Base-by-base conservation (phyloP, 2,113 vertebrate genomes). In the Tenebrosternarchus preto region DNA sequence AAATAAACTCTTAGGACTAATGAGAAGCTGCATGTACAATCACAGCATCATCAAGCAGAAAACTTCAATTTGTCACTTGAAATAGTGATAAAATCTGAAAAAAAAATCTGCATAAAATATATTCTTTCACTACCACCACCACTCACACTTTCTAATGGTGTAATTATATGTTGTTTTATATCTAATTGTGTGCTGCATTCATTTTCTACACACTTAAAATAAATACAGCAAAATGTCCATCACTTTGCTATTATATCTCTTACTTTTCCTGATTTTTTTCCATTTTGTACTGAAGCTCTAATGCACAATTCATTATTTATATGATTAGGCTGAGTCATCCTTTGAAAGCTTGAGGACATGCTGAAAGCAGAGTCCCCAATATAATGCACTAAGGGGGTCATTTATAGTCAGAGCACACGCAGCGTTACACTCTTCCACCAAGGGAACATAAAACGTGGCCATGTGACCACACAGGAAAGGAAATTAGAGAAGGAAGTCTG, bases 351-450 rank as follows among this genome's bases (percentile, higher is more conserved):
- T 76, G 29, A 60, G 66, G 77, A 75, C 57, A 79, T 24, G 56
- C 60, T 79, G 56, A 79, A 79, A 71, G 77, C 77, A 6, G 7
- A 6, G 56, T 59, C 77, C 39, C 36, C 67, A n/a, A 43, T 56
- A 80, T 79, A 76, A 80, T 80, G 77, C 72, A 80, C 78, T 69
- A 76, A 80, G 57, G 66, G 73, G 46, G 67, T 76, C 67, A 80
- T 83, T 80, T 83, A 61, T 66, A 83, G 77, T 83, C 77, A 24
- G 43, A 22, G 64, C 77, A 83, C 73, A 68, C n/a, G n/a, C n/a
- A n/a, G n/a, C n/a, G 24, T 63, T 43, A 20, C 56, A 57, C 33
- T 36, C 33, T 36, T 36, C 33, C 66, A 80, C 77, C 67, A 5
- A 76, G 74, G 77, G 77, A 78, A 76, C 46, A 80, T 80, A 80